Evolutionary conservation across 92 coral and sea anemone genomes (phyloP).

Genomic region (Parazoanthus swiftii): DNA sequence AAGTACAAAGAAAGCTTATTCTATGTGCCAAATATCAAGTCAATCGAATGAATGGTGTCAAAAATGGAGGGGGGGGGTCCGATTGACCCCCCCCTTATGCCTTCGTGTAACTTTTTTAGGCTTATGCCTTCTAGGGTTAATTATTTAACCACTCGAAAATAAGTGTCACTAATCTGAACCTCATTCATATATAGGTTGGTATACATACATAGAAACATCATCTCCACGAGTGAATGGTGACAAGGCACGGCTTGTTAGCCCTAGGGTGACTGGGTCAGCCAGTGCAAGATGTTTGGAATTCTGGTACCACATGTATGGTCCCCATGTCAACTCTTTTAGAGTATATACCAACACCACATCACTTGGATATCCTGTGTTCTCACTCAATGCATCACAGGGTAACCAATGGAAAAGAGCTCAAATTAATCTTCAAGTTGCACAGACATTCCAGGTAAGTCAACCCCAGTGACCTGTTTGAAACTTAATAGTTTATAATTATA

Average conservation of each 20-base stretch:
- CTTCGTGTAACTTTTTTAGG: too few species aligned
- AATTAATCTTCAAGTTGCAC: conserved; percentile 58
- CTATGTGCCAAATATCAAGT: too few species aligned
- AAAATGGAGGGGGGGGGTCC: too few species aligned
- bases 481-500: not conserved
- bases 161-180: not conserved
- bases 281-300: conserved; percentile 70
- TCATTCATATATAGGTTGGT: conserved; percentile 60
- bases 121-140: too few species aligned
- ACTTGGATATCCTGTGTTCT: conserved; percentile 62
- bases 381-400: conserved; percentile 68
- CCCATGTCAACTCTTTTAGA: conserved; percentile 55
- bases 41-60: too few species aligned
- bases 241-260: conserved; percentile 76
- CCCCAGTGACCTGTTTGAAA: not conserved
- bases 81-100: too few species aligned
- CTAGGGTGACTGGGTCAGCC: conserved; percentile 53
- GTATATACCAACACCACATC: conserved; percentile 66
- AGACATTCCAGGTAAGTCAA: conserved; percentile 69
- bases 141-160: too few species aligned
- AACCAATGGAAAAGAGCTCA: conserved; percentile 58
- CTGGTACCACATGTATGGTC: conserved; percentile 94
- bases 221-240: conserved; percentile 23
- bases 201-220: conserved; percentile 62
- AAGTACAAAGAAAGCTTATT: too few species aligned